Conservation (phyloP, 2,888 invertebrate genomes). For the Eupithecia centaureata region DNA sequence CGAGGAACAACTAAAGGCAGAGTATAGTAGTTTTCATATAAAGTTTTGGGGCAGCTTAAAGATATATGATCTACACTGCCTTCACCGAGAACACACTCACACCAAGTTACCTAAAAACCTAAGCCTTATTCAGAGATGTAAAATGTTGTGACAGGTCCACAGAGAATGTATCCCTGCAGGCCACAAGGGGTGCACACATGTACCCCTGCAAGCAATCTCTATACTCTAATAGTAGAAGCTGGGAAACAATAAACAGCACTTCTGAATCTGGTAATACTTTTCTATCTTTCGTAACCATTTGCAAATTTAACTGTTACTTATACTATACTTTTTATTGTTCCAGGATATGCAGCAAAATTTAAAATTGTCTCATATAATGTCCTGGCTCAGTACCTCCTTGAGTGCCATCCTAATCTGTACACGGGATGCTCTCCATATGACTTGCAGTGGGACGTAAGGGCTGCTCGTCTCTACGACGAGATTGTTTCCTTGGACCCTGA, state of each 20-base stretch:
- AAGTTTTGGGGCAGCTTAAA: too few species aligned
- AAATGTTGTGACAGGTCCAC: slow-evolving; percentile 44
- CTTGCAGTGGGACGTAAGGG: slow-evolving; percentile 89
- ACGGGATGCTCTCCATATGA: slow-evolving; percentile 79
- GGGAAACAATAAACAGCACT: slow-evolving; percentile 57
- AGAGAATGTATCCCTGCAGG: slow-evolving; percentile 39
- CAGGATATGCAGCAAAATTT: slow-evolving; percentile 80
- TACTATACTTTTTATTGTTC: slow-evolving; percentile 31
- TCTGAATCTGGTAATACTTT: not conserved
- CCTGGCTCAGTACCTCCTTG: slow-evolving; percentile 91
- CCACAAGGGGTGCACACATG: not conserved
- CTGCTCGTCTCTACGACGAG: slow-evolving; percentile 74
- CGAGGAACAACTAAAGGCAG: too few species aligned
- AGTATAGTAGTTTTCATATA: too few species aligned
- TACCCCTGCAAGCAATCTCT: slow-evolving; percentile 13
- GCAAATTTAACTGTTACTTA: not conserved
- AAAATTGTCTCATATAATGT: slow-evolving; percentile 94
- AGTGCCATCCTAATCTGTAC: slow-evolving; percentile 90
- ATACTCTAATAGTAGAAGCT: slow-evolving; percentile 65
- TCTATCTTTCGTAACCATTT: not conserved
- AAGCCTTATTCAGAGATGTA: not conserved
- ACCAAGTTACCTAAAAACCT: too few species aligned
- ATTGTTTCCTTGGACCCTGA: slow-evolving; percentile 78
- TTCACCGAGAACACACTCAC: too few species aligned
- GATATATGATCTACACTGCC: too few species aligned